Percentiles rank a stretch among this genome's conserved stretches.
Evolutionary conservation across 2,113 vertebrate species (phyloP).

Genomic region (Paramormyrops kingsleyae): DNA sequence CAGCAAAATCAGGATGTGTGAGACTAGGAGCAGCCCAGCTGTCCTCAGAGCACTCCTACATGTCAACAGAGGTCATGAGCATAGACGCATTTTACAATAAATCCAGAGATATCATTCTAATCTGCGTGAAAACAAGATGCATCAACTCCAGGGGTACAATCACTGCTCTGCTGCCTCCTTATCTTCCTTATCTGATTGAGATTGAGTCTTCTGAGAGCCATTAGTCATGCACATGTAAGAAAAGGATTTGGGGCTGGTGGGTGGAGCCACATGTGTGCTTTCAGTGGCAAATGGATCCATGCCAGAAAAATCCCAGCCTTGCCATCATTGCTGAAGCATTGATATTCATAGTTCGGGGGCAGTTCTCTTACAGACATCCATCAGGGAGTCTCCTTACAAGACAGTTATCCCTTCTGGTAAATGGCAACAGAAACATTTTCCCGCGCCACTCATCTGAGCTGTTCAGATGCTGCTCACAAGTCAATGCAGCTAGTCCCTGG

Average conservation of each 20-base stretch:
- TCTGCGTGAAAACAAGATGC: not conserved
- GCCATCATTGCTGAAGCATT: not conserved
- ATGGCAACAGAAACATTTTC: not conserved
- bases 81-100: not conserved
- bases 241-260: not conserved
- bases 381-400: not conserved
- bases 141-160: not conserved
- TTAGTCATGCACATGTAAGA: not conserved
- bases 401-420: not conserved
- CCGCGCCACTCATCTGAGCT: not conserved
- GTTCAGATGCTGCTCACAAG: not conserved
- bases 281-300: not conserved
- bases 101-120: not conserved
- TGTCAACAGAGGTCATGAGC: not conserved
- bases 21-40: not conserved
- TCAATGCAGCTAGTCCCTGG: not conserved
- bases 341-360: not conserved
- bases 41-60: not conserved
- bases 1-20: not conserved
- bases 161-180: not conserved
- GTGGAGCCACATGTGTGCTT: not conserved
- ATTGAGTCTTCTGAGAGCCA: not conserved
- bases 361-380: not conserved
- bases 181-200: not conserved
- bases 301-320: not conserved